Conservation (phyloP, 2,888 invertebrate genomes). For the Campoplex capitator region DNA sequence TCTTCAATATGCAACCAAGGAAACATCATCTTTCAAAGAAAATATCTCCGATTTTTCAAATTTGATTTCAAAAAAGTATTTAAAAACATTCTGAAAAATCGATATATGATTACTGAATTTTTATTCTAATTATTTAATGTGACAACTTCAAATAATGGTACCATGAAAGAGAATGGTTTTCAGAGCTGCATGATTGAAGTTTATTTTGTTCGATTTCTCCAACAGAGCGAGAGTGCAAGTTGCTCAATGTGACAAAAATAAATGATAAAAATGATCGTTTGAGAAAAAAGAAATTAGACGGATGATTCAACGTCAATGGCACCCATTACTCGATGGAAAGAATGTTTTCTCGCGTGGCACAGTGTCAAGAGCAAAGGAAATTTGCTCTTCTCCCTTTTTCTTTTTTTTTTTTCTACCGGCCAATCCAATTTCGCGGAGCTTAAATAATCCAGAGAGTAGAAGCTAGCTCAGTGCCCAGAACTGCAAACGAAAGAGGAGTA, state of each 20-base stretch:
- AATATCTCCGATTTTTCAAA: not conserved
- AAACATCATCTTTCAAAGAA: not conserved
- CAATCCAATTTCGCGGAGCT: slow-evolving; percentile 50
- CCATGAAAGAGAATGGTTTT: not conserved
- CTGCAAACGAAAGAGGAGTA: slow-evolving; percentile 31
- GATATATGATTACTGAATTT: too few species aligned
- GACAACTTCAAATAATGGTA: not conserved
- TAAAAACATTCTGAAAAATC: not conserved
- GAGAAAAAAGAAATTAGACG: not conserved
- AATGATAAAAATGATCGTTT: not conserved
- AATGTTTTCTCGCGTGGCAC: slow-evolving; percentile 43
- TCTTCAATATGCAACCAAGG: not conserved
- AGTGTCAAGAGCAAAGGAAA: slow-evolving; percentile 17
- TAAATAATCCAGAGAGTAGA: slow-evolving; percentile 39
- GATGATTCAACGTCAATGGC: slow-evolving; percentile 8
- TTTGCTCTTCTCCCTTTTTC: slow-evolving; percentile 1
- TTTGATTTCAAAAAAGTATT: not conserved
- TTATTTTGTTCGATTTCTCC: not conserved
- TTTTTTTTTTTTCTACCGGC: slow-evolving; percentile 12
- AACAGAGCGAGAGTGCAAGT: not conserved
- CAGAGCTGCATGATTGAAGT: not conserved
- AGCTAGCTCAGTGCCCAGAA: slow-evolving; percentile 3
- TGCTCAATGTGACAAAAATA: slow-evolving; percentile 3
- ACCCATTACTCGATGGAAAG: slow-evolving; percentile 12
- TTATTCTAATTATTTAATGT: too few species aligned